A percentile compares a stretch with the other conserved stretches of the same genome.
Conservation (phyloP, 2,888 invertebrate genomes). For the Hipparchia sbordonii region DNA sequence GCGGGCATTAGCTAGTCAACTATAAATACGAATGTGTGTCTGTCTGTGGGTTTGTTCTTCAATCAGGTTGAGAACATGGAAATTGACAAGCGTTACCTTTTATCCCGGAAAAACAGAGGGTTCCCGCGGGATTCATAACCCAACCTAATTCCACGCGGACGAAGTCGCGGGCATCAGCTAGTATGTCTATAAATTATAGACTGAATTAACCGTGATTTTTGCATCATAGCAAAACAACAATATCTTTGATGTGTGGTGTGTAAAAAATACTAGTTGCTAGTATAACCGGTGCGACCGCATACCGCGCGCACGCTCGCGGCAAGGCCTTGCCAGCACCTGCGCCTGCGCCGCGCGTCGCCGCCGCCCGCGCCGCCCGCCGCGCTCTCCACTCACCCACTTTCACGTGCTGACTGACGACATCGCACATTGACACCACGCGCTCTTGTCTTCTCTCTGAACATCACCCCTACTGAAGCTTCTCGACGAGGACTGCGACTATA, state of each 20-base stretch:
- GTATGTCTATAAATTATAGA: slow-evolving; percentile 9
- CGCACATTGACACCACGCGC: slow-evolving; percentile 38
- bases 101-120: too few relatives aligned
- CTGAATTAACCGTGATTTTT: slow-evolving; percentile 56
- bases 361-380: slow-evolving; percentile 41
- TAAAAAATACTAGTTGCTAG: slow-evolving; percentile 80
- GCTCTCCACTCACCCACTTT: slow-evolving; percentile 62
- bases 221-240: slow-evolving; percentile 79
- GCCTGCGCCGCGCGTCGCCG: slow-evolving; percentile 44
- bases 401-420: slow-evolving; percentile 52
- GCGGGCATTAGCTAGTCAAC: too few relatives aligned
- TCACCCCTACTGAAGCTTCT: slow-evolving; percentile 32
- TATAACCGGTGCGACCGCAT: slow-evolving; percentile 82
- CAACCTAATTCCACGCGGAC: too few relatives aligned
- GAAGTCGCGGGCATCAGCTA: too few relatives aligned
- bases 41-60: too few relatives aligned
- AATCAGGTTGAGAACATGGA: too few relatives aligned
- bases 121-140: too few relatives aligned
- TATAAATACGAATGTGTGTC: too few relatives aligned
- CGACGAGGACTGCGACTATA: too few relatives aligned
- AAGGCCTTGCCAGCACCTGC: slow-evolving; percentile 70
- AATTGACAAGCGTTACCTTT: too few relatives aligned
- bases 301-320: slow-evolving; percentile 76
- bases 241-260: slow-evolving; percentile 77
- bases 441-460: slow-evolving; percentile 31